These are phyloP conservation scores for Oncorhynchus tshawytscha DNA, from an alignment of 2,113 vertebrate species.

Conservation along the genomic window DNA sequence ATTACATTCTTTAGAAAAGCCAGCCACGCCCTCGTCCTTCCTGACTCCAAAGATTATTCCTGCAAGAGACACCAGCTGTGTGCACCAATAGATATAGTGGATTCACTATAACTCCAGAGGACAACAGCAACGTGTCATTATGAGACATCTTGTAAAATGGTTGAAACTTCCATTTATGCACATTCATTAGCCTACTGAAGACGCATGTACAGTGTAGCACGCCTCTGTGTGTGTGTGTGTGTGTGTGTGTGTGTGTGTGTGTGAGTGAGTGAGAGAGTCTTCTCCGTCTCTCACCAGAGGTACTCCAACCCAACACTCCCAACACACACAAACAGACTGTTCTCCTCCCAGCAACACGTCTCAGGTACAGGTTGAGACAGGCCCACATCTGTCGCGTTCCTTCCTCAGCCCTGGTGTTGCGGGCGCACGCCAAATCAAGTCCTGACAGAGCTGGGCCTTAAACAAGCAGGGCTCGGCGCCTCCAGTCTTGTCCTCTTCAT, in stretches of 20 bases:
- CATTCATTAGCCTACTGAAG: not conserved
- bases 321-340: conserved; percentile 11
- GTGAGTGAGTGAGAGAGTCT: too few relatives aligned
- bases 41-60: too few relatives aligned
- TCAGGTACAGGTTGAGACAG: conserved; percentile 75
- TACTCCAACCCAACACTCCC: too few relatives aligned
- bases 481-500: conserved; percentile 98
- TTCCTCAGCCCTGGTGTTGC: conserved; percentile 88
- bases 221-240: not conserved
- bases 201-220: conserved; percentile 25
- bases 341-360: conserved; percentile 52
- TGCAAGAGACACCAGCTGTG: too few relatives aligned
- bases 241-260: not conserved
- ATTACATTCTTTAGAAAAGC: too few relatives aligned
- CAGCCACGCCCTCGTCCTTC: too few relatives aligned
- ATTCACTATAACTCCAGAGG: too few relatives aligned
- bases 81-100: too few relatives aligned
- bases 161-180: too few relatives aligned
- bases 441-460: conserved; percentile 85
- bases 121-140: too few relatives aligned
- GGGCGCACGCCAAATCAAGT: conserved; percentile 91
- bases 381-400: conserved; percentile 84
- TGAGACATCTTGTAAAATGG: too few relatives aligned
- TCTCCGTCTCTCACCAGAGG: not conserved
- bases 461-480: conserved; percentile 90